phyloP scores from a whole-genome alignment of 2,888 invertebrate genomes.

The Brachylomia viminalis region DNA sequence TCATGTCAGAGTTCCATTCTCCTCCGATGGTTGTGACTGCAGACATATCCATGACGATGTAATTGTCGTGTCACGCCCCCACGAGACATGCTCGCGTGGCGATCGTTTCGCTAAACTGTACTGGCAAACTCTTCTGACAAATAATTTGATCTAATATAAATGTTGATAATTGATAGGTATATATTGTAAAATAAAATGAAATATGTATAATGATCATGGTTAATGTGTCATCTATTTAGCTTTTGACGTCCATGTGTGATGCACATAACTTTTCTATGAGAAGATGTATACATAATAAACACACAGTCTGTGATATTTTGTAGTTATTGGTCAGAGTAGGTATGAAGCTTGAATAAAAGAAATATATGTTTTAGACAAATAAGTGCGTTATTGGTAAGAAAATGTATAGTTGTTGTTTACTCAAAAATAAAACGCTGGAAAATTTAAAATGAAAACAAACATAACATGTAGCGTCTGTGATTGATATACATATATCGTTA shows the following conservation, averaged over 20 bases:
- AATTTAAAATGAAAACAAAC: constrained; percentile 80
- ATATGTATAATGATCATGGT: constrained; percentile 85
- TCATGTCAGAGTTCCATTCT: constrained; percentile 76
- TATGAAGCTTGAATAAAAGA: constrained; percentile 89
- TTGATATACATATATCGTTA: constrained; percentile 88
- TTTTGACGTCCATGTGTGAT: constrained; percentile 90
- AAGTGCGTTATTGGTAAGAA: constrained; percentile 88
- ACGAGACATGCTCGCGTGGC: constrained; percentile 28
- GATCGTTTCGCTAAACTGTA: constrained; percentile 76
- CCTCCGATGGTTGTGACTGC: constrained; percentile 88
- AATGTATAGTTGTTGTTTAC: constrained; percentile 86
- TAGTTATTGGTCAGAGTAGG: constrained; percentile 89
- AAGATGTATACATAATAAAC: constrained; percentile 91
- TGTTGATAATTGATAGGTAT: constrained; percentile 81
- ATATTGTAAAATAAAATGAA: constrained; percentile 82
- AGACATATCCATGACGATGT: constrained; percentile 84
- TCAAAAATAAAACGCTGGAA: constrained; percentile 81
- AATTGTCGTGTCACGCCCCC: constrained; percentile 49
- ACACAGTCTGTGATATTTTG: constrained; percentile 91
- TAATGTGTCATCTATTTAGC: constrained; percentile 89
- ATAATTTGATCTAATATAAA: constrained; percentile 84
- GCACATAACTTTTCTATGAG: constrained; percentile 90
- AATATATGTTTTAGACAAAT: constrained; percentile 88
- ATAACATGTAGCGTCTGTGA: constrained; percentile 87
- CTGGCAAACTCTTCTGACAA: constrained; percentile 86